Evolutionary conservation across 2,797 vertebrate genomes (phyloP).

Genomic region (Coregonus ussuriensis): DNA sequence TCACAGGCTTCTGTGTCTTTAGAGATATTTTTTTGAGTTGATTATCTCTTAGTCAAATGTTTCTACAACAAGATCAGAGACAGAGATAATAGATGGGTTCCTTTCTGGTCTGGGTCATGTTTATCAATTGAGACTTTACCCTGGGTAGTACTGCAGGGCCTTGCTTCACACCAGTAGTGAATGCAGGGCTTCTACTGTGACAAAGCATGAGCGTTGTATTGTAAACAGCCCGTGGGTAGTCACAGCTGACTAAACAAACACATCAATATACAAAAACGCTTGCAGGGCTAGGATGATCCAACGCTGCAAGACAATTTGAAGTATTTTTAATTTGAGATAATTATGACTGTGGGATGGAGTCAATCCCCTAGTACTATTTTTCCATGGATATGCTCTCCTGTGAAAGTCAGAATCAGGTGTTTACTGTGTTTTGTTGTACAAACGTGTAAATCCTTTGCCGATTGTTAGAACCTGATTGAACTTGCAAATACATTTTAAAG

Average conservation of each 20-base stretch:
- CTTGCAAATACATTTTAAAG: not conserved
- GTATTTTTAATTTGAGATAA: not conserved
- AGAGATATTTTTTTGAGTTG: no score
- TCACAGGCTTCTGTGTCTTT: no score
- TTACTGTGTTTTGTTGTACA: not conserved
- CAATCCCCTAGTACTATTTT: conserved; percentile 22
- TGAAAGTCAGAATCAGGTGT: not conserved
- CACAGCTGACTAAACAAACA: conserved; percentile 15
- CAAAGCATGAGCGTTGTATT: not conserved
- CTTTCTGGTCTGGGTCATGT: no score
- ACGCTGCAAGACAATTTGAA: not conserved
- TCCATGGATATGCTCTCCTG: not conserved
- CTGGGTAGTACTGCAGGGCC: no score
- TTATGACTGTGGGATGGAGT: conserved; percentile 6
- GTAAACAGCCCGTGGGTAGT: not conserved
- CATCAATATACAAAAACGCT: conserved; percentile 21
- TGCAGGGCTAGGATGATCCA: conserved; percentile 9
- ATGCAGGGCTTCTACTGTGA: no score
- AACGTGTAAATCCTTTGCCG: not conserved
- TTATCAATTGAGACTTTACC: no score
- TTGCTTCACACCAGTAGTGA: no score
- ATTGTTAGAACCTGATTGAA: not conserved
- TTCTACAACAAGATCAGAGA: no score
- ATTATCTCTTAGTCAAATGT: no score
- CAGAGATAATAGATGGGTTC: no score